Base-by-base conservation (phyloP, 2,113 vertebrate genomes). In the Zapornia atra region DNA sequence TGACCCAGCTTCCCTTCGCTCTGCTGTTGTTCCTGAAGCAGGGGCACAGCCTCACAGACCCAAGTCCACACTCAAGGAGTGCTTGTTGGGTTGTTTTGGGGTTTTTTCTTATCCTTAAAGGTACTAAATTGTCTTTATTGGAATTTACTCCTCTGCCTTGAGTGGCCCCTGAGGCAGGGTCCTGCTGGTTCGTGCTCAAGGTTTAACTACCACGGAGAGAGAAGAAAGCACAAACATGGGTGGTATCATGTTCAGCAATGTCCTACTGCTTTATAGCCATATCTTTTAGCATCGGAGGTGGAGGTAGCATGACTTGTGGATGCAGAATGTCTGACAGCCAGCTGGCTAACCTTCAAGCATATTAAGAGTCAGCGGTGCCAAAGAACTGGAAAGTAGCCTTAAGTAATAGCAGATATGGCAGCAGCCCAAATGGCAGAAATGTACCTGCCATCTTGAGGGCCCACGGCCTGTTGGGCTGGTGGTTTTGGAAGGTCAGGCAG, bases 351-450 rank as follows among this genome's bases (percentile, higher is more conserved):
- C 82, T 96, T 90, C 96, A 94, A 94, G 81, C 71, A 18, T 76
- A 60, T 65, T 77, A 85, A 54, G 33, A 82, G 82, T 59, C 82
- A 75, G 64, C 44, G 44, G 44, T 94, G 84, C 84, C 95, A 89
- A 81, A 50, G n/a, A 87, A 59, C 56, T 87, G 94, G 79, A 65
- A 84, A 80, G 82, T 4, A 77, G 93, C 59, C 70, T 75, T 19
- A 87, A 92, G 66, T 96, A 96, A 96, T 82, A 93, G 95, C 86
- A 94, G 83, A 50, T 81, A 28, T 69, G 95, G 95, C 94, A 72
- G 36, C 22, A 38, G 59, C 84, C 92, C 88, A 95, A 66, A 61
- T 72, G 79, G 88, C 79, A 88, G 75, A 65, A 91, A 57, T 1
- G 1, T 50, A 77, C 54, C 66, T 80, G 60, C 72, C 50, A 22